Base-by-base conservation (phyloP, 1,140 invertebrate species). In the Zaprionus capensis region DNA sequence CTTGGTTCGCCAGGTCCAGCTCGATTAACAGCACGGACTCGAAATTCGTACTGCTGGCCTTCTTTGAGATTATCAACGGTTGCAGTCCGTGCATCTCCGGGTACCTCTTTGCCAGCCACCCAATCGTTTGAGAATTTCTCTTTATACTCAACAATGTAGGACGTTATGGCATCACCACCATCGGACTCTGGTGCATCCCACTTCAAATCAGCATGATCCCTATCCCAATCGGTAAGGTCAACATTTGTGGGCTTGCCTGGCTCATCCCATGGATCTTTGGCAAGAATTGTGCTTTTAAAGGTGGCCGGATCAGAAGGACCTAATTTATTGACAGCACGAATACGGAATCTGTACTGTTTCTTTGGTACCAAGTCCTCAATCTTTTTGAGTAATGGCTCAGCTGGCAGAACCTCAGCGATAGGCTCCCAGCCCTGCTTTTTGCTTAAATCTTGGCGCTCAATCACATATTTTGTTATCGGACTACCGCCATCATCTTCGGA, bases 211-310 rank as follows among this genome's bases (percentile, higher is more conserved):
- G 98, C 98, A 92, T 98, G 97, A 91, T 99, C 97, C 81, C 97
- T 98, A 92, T 99, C 98, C 98, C 98, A 99, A 88, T 99, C 98
- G 15, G 95, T 95, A n/a, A 98, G 95, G 92, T 99, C 97, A 61
- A 98, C 97, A 86, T 96, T 95, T 63, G 96, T 96, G 12, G 98
- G 98, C 90, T 99, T 98, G 24, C 97, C 96, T 56, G 98, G 98
- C 93, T 98, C 98, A 94, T 99, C 98, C 97, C 98, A 99, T 79
- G 98, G 98, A 96, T 99, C 98, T 94, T 99, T 99, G 41, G 98
- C 98, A 53, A 99, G 93, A 28, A 98, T 96, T 31, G 97, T 95
- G 91, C 97, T 98, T 71, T 94, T 96, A 84, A 98, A 97, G 9
- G 96, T 93, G 24, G 97, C 96, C 57, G 98, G 98, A 92, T 99